phyloP scores from a whole-genome alignment of 2,797 vertebrate genomes.

The Acrossocheilus wenchowensis region DNA sequence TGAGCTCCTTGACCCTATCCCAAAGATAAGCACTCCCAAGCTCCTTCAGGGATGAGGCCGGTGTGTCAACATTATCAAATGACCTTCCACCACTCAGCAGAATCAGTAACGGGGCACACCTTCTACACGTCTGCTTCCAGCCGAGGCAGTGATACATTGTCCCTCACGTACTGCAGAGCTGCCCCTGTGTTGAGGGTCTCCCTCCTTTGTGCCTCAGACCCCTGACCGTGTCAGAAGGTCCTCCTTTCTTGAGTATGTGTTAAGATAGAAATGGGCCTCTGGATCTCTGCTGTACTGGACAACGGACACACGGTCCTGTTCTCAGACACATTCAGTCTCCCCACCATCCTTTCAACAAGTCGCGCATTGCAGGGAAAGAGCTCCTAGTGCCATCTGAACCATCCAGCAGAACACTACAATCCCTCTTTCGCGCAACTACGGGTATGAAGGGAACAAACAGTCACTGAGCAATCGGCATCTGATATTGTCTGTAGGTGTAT shows the following conservation, averaged over 20 bases:
- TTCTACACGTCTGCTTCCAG: conserved; percentile 57
- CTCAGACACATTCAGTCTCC: conserved; percentile 73
- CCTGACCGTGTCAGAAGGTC: conserved; percentile 39
- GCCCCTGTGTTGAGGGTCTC: conserved; percentile 55
- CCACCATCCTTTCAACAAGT: conserved; percentile 73
- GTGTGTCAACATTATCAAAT: conserved; percentile 73
- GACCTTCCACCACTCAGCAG: conserved; percentile 64
- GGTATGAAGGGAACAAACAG: conserved; percentile 10
- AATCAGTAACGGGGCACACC: conserved; percentile 65
- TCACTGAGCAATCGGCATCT: background rate
- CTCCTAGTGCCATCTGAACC: conserved; percentile 74
- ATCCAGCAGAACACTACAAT: conserved; percentile 71
- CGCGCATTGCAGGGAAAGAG: conserved; percentile 61
- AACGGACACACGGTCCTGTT: conserved; percentile 59
- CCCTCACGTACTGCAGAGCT: conserved; percentile 56
- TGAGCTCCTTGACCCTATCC: conserved; percentile 63
- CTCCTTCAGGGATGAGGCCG: conserved; percentile 60
- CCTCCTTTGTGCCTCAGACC: conserved; percentile 54
- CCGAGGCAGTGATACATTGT: conserved; percentile 54
- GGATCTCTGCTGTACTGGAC: conserved; percentile 61
- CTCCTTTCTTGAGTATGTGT: conserved; percentile 41
- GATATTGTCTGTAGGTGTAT: background rate
- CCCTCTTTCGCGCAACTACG: conserved; percentile 41
- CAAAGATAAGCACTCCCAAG: conserved; percentile 57
- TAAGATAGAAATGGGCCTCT: conserved; percentile 56